phyloP scores from a whole-genome alignment of 2,888 invertebrate species.

The Polydesmus complanatus region DNA sequence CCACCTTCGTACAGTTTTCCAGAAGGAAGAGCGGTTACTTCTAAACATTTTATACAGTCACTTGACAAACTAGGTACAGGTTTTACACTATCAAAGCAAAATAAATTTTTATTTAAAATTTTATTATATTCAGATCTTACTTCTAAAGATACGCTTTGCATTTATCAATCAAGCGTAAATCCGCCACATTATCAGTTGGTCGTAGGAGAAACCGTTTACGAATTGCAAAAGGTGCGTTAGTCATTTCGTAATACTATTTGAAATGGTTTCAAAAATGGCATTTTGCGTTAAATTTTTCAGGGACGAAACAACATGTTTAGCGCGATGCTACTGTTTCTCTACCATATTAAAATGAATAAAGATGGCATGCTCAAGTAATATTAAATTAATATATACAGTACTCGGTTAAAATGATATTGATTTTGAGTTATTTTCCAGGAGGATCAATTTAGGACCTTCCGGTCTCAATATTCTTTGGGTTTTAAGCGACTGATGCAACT shows the following conservation, averaged over 20 bases:
- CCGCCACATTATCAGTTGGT: slow-evolving; percentile 59
- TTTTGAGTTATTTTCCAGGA: slow-evolving; percentile 26
- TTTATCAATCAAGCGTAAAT: slow-evolving; percentile 46
- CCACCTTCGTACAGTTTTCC: slow-evolving; percentile 35
- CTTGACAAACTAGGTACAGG: slow-evolving; percentile 7
- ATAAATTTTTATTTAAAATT: background rate
- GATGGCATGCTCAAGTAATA: slow-evolving; percentile 53
- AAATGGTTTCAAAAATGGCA: no score
- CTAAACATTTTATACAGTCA: slow-evolving; percentile 30
- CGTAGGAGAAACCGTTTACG: slow-evolving; percentile 49
- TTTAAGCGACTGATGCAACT: slow-evolving; percentile 21
- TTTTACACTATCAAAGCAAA: background rate
- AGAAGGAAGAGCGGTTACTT: slow-evolving; percentile 34
- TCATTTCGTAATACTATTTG: no score
- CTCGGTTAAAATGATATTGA: background rate
- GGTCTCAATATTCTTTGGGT: slow-evolving; percentile 57
- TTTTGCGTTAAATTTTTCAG: slow-evolving; percentile 33
- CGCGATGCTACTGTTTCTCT: slow-evolving; percentile 64
- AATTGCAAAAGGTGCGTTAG: slow-evolving; percentile 46
- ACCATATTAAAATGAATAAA: slow-evolving; percentile 55
- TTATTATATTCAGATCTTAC: slow-evolving; percentile 17
- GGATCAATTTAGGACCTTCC: slow-evolving; percentile 59
- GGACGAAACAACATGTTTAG: slow-evolving; percentile 82
- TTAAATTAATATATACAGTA: background rate
- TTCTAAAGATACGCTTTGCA: slow-evolving; percentile 40